Conservation (phyloP, 2,888 invertebrate genomes). For the Brachyptera putata region DNA sequence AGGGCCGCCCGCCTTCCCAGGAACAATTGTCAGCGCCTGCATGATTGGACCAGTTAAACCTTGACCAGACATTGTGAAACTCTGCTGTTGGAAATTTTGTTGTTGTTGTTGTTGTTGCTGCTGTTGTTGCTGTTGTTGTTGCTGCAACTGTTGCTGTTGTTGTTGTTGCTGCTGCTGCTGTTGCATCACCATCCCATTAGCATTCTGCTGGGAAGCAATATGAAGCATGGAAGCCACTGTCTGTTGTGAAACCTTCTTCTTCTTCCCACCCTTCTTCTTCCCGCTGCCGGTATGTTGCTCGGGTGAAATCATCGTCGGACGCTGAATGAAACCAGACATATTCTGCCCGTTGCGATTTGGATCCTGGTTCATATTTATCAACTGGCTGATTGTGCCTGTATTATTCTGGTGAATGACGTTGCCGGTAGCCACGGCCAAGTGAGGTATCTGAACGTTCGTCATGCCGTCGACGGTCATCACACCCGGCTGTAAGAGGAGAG, state of each 20-base stretch:
- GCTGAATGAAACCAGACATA: constrained; percentile 28
- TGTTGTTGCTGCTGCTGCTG: constrained; percentile 46
- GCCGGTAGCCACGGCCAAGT: constrained; percentile 57
- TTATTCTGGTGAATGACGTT: constrained; percentile 56
- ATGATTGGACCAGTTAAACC: constrained; percentile 65
- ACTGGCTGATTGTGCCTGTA: constrained; percentile 18
- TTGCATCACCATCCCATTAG: constrained; percentile 35
- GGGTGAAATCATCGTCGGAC: constrained; percentile 22
- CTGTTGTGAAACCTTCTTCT: constrained; percentile 64
- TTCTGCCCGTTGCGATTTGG: constrained; percentile 40
- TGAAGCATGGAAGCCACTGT: constrained; percentile 58
- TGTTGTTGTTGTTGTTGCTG: constrained; percentile 53
- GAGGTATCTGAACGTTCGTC: constrained; percentile 63
- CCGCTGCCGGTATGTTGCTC: constrained; percentile 12
- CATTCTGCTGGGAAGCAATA: constrained; percentile 36
- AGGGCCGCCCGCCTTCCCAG: constrained; percentile 64
- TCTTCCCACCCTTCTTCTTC: constrained; percentile 59
- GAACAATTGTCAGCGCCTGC: constrained; percentile 71
- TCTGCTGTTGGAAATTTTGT: constrained; percentile 50
- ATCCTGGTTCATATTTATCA: constrained; percentile 46
- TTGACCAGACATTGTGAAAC: constrained; percentile 66
- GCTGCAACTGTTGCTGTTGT: constrained; percentile 53
- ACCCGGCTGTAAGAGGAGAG: constrained; percentile 73
- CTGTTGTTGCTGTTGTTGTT: constrained; percentile 45
- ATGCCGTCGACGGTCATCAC: constrained; percentile 73